Evolutionary conservation across 2,888 invertebrate species (phyloP).

Genomic region (Tupiocoris notatus): DNA sequence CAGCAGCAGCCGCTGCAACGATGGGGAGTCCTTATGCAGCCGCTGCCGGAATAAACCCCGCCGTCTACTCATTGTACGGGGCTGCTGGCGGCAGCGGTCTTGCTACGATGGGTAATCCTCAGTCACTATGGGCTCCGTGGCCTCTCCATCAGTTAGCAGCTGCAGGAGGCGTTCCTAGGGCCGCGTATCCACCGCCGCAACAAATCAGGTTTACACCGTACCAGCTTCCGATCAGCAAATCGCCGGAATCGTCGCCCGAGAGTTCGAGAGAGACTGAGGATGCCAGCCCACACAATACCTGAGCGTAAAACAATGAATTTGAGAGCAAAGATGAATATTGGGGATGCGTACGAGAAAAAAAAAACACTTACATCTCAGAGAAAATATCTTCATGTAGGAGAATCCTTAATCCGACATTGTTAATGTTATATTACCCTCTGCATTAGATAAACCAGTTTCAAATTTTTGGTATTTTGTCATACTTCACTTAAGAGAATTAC

Average conservation of each 20-base stretch:
- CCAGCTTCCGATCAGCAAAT: constrained; percentile 42
- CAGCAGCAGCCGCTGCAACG: constrained; percentile 64
- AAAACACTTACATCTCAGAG: too few relatives aligned
- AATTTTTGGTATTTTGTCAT: too few relatives aligned
- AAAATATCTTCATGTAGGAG: too few relatives aligned
- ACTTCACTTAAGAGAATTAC: too few relatives aligned
- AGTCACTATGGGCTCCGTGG: constrained; percentile 44
- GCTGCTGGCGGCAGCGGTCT: constrained; percentile 43
- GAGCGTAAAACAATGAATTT: too few relatives aligned
- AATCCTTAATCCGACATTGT: too few relatives aligned
- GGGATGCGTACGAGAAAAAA: too few relatives aligned
- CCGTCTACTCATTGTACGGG: constrained; percentile 43
- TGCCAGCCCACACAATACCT: constrained; percentile 34
- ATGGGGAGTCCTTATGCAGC: constrained; percentile 53
- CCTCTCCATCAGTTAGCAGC: constrained; percentile 57
- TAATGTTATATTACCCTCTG: too few relatives aligned
- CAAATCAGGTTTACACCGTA: constrained; percentile 43
- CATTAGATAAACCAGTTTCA: too few relatives aligned
- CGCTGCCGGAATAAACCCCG: constrained; percentile 45
- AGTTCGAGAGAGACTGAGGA: constrained; percentile 44
- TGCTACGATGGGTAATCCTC: not conserved
- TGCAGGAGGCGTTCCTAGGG: constrained; percentile 52
- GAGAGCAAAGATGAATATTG: too few relatives aligned
- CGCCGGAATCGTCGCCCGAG: constrained; percentile 46
- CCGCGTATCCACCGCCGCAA: constrained; percentile 33